Evolutionary conservation across 1,140 invertebrate species (phyloP).

Genomic region (Manduca sexta): DNA sequence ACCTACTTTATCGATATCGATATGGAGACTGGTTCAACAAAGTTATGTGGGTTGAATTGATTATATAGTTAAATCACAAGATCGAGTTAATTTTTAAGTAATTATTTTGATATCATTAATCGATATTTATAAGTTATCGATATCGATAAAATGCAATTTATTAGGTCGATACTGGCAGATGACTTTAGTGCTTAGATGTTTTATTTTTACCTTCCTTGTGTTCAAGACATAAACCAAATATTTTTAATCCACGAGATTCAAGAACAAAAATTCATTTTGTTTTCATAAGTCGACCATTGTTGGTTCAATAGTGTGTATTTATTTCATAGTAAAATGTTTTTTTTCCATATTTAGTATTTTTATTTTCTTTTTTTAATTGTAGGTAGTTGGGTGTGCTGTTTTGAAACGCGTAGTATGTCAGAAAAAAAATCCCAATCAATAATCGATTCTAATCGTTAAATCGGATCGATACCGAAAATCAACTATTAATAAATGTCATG

Average conservation of each 20-base stretch:
- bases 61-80: no score
- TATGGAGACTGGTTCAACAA: not conserved
- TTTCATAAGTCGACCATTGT: constrained; percentile 25
- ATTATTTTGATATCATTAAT: not conserved
- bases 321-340: constrained; percentile 46
- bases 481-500: no score
- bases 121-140: not conserved
- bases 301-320: constrained; percentile 30
- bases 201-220: constrained; percentile 7
- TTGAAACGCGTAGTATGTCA: no score
- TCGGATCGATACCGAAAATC: no score
- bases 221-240: constrained; percentile 22
- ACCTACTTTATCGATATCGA: constrained; percentile 16
- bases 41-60: no score
- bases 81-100: not conserved
- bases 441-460: no score
- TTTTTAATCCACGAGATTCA: not conserved
- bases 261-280: constrained; percentile 17
- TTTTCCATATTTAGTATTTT: constrained; percentile 36
- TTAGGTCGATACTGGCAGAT: constrained; percentile 8
- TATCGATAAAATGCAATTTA: constrained; percentile 1
- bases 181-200: constrained; percentile 1
- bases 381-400: no score
- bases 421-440: no score
- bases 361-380: constrained; percentile 19